phyloP scores from a whole-genome alignment of 37 sponge, comb jelly and placozoan species.

The Agelas oroides region DNA sequence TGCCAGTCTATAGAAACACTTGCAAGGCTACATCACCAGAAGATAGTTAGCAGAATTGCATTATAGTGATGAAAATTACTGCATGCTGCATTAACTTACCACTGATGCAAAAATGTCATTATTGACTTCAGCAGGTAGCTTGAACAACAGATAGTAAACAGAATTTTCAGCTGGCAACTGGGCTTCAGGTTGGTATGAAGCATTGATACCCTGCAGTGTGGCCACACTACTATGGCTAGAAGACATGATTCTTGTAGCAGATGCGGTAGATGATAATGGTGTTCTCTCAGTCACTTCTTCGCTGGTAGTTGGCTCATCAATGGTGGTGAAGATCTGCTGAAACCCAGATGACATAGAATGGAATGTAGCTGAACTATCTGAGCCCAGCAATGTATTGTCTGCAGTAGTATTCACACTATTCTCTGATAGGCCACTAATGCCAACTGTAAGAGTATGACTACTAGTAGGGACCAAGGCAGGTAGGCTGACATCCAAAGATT shows the following conservation, averaged over 20 bases:
- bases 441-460: not conserved
- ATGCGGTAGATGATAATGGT: not conserved
- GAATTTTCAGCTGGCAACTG: not conserved
- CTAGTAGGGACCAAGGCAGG: not conserved
- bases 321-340: conserved; percentile 40
- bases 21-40: too few species aligned
- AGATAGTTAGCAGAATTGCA: too few species aligned
- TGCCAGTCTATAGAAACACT: too few species aligned
- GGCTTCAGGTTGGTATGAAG: too few species aligned
- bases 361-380: not conserved
- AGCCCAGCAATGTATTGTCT: not conserved
- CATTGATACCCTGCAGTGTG: too few species aligned
- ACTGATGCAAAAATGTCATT: conserved; percentile 6
- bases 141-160: conserved; percentile 27
- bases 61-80: too few species aligned
- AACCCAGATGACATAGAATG: not conserved
- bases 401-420: not conserved
- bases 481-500: too few species aligned
- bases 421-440: not conserved
- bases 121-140: conserved; percentile 23
- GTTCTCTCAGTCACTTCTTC: not conserved
- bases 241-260: not conserved
- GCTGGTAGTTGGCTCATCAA: conserved; percentile 1
- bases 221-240: too few species aligned
- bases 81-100: conserved; percentile 13